Conservation (phyloP, 2,797 vertebrate genomes). For the Tadarida brasiliensis region DNA sequence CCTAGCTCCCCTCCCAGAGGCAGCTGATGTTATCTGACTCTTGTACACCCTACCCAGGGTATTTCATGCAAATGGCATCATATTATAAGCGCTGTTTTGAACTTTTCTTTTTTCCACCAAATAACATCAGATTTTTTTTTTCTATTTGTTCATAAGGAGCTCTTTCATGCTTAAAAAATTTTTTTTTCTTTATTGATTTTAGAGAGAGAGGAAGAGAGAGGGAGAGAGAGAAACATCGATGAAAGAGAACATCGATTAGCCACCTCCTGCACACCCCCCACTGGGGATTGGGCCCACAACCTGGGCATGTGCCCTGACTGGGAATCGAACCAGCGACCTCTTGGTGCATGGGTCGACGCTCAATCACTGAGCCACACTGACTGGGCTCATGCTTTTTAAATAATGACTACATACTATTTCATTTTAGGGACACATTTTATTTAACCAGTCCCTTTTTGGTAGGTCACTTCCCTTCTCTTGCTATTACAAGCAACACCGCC, state of each 20-base stretch:
- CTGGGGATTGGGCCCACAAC: too few species aligned
- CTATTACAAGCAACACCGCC: background rate
- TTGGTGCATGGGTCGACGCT: too few species aligned
- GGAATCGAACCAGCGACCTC: too few species aligned
- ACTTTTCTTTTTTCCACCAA: background rate
- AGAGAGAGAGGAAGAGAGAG: too few species aligned
- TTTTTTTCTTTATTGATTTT: background rate
- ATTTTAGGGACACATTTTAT: background rate
- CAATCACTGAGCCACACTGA: too few species aligned
- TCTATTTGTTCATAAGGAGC: background rate
- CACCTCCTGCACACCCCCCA: too few species aligned
- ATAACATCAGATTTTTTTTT: background rate
- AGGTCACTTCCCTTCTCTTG: background rate
- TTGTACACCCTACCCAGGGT: background rate
- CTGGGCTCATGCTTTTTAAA: too few species aligned
- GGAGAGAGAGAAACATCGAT: too few species aligned
- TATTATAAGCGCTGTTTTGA: background rate
- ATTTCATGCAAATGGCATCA: background rate
- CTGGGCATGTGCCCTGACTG: too few species aligned
- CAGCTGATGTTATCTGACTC: background rate
- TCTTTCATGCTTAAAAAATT: background rate
- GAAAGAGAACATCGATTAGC: too few species aligned
- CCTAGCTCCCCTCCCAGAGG: background rate
- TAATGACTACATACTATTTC: background rate
- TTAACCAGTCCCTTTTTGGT: background rate